phyloP scores from a whole-genome alignment of 2,888 invertebrate species.

The Ctenicera cuprea region DNA sequence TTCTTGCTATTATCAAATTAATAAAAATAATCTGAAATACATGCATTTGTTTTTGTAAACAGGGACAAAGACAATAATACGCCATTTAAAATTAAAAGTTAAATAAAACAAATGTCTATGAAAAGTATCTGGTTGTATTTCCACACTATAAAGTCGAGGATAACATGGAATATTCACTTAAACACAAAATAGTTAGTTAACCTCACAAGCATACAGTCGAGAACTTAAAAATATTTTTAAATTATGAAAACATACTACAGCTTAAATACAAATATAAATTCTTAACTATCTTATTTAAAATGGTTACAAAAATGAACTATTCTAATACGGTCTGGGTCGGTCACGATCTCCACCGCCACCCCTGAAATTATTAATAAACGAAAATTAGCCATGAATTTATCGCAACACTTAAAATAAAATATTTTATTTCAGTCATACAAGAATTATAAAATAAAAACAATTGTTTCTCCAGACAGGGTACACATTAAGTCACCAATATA shows the following conservation, averaged over 20 bases:
- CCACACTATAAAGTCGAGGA: neutral
- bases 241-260: neutral
- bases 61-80: no score
- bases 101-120: no score
- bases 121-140: no score
- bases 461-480: conserved; percentile 61
- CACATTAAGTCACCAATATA: conserved; percentile 47
- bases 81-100: no score
- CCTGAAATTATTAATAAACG: no score
- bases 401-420: conserved; percentile 9
- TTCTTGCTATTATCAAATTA: no score
- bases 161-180: conserved; percentile 10
- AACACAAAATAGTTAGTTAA: neutral
- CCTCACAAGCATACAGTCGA: neutral
- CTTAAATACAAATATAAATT: conserved; percentile 8
- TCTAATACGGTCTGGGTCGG: conserved; percentile 68
- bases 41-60: no score
- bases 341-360: conserved; percentile 69
- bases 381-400: no score
- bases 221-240: conserved; percentile 7
- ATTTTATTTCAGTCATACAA: neutral
- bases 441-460: conserved; percentile 14
- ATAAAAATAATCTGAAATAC: no score
- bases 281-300: conserved; percentile 8
- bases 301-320: neutral